Conservation (phyloP, 2,797 vertebrate genomes). For the Parotocinclus haroldoi region DNA sequence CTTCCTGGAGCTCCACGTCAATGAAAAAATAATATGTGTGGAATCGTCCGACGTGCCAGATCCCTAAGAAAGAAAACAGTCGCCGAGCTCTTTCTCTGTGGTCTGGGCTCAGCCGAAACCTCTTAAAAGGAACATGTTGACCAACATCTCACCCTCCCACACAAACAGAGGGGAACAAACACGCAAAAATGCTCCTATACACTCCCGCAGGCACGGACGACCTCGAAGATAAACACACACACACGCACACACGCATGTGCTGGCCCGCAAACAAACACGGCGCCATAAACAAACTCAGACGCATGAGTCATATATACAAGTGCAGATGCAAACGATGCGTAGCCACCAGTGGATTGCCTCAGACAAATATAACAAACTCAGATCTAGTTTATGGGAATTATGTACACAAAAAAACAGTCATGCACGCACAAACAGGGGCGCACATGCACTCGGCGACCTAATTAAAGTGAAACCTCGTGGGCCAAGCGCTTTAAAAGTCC, state of each 20-base stretch:
- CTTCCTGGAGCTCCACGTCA: slow-evolving; percentile 14
- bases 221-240: slow-evolving; percentile 28
- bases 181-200: slow-evolving; percentile 4
- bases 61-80: slow-evolving; percentile 17
- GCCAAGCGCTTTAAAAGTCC: slow-evolving; percentile 9
- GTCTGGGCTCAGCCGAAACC: slow-evolving; percentile 1
- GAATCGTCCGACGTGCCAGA: slow-evolving; percentile 13
- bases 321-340: not conserved
- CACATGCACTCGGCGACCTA: slow-evolving; percentile 4
- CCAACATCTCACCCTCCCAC: slow-evolving; percentile 14
- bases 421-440: not conserved
- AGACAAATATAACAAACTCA: slow-evolving; percentile 18
- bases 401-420: slow-evolving; percentile 3
- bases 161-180: slow-evolving; percentile 23
- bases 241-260: not conserved
- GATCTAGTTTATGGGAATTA: slow-evolving; percentile 9
- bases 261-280: slow-evolving; percentile 8
- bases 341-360: not conserved
- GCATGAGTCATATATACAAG: slow-evolving; percentile 30
- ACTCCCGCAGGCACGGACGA: not conserved
- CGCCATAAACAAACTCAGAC: slow-evolving; percentile 15
- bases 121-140: not conserved
- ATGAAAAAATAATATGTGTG: slow-evolving; percentile 11
- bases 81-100: not conserved
- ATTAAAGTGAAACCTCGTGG: slow-evolving; percentile 16